A percentile compares a stretch with the other conserved stretches of the same genome.
phyloP scores from a whole-genome alignment of 2,888 invertebrate genomes.

The Sminthurides aquaticus region DNA sequence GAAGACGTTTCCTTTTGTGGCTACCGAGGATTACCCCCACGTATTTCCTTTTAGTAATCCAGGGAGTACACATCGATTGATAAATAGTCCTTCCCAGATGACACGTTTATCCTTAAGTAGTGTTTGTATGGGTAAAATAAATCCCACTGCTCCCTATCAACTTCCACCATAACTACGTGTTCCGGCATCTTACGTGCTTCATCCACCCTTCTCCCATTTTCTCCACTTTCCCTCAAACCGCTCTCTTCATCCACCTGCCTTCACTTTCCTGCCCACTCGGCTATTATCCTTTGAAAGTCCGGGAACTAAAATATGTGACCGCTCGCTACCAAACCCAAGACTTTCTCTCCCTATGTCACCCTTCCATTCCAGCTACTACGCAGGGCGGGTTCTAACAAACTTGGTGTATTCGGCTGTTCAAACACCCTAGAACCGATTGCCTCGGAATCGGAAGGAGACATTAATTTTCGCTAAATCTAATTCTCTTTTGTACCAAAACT shows the following conservation, averaged over 20 bases:
- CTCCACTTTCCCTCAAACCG: not conserved
- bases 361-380: no score
- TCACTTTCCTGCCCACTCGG: no score
- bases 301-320: no score
- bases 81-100: not conserved
- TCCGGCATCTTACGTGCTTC: not conserved
- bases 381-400: no score
- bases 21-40: not conserved
- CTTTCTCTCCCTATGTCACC: no score
- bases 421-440: no score
- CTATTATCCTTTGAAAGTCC: no score
- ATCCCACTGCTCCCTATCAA: not conserved
- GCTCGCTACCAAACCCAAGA: no score
- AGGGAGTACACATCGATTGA: not conserved
- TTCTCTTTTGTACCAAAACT: no score
- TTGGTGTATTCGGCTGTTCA: no score
- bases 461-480: no score
- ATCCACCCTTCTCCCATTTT: not conserved
- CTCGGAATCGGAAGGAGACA: no score
- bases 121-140: not conserved
- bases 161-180: not conserved
- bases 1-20: constrained; percentile 22
- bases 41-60: not conserved
- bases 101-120: not conserved
- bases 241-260: not conserved